A percentile compares a stretch with the other conserved stretches of the same genome.
These are phyloP conservation scores for Zygaena filipendulae DNA, from an alignment of 2,888 invertebrate genomes.

Conservation along the genomic window DNA sequence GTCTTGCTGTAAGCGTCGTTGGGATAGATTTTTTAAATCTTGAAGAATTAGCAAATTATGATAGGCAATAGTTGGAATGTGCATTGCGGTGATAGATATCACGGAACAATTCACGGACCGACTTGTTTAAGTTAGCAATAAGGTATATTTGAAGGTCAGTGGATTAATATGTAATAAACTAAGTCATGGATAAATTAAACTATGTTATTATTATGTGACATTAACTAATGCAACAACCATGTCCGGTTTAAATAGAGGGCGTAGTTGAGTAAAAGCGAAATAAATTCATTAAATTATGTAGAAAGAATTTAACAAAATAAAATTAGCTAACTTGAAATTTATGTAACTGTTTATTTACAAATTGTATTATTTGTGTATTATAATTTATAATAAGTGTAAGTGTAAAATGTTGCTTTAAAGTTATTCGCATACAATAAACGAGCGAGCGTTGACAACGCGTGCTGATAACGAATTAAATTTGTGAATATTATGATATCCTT, in stretches of 20 bases:
- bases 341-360: constrained; percentile 63
- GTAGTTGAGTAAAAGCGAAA: constrained; percentile 29
- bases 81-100: too few relatives aligned
- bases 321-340: constrained; percentile 65
- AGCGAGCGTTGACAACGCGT: constrained; percentile 47
- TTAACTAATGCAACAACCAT: constrained; percentile 25
- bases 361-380: constrained; percentile 67
- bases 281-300: constrained; percentile 38
- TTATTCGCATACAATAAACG: constrained; percentile 53
- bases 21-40: too few relatives aligned
- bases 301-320: constrained; percentile 59
- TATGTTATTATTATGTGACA: constrained; percentile 6
- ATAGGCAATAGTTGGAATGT: too few relatives aligned
- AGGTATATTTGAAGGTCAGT: constrained; percentile 27
- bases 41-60: too few relatives aligned
- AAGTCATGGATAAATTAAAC: constrained; percentile 27
- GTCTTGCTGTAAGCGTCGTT: too few relatives aligned
- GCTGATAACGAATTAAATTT: constrained; percentile 52
- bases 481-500: constrained; percentile 70
- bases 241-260: constrained; percentile 29
- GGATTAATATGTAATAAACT: constrained; percentile 34
- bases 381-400: constrained; percentile 63
- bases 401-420: constrained; percentile 66
- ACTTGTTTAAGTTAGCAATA: constrained; percentile 32
- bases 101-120: constrained; percentile 47